phyloP scores from a whole-genome alignment of 23 tunicate genomes.

The Botrylloides violaceus region DNA sequence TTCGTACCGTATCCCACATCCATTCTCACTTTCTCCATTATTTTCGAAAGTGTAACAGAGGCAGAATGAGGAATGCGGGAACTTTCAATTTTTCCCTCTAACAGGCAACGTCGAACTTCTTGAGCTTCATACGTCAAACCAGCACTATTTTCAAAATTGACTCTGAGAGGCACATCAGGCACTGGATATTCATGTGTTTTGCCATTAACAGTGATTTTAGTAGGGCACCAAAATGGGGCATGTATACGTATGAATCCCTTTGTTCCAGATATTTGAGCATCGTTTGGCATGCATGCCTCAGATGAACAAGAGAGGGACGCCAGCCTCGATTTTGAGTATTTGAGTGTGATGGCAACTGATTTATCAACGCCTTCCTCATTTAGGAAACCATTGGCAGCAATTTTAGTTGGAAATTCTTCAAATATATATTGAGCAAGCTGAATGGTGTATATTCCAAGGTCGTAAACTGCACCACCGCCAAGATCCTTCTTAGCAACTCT shows the following conservation, averaged over 20 bases:
- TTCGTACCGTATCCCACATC: conserved; percentile 31
- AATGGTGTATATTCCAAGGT: conserved; percentile 23
- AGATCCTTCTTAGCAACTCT: conserved; percentile 4
- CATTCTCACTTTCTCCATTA: conserved; percentile 27
- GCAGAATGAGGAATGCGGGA: conserved; percentile 1
- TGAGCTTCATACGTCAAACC: conserved; percentile 71
- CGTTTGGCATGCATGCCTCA: conserved; percentile 26
- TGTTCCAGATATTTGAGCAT: conserved; percentile 50
- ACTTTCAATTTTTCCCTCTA: conserved; percentile 28
- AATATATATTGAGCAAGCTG: conserved; percentile 73
- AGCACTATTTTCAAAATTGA: conserved; percentile 43
- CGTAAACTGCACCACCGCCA: conserved; percentile 18
- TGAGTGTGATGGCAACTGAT: conserved; percentile 30
- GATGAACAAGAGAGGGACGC: conserved; percentile 52
- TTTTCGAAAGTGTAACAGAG: conserved; percentile 31
- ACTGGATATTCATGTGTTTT: not conserved
- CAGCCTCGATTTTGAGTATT: conserved; percentile 38
- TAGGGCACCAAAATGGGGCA: conserved; percentile 28
- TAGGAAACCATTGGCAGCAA: conserved; percentile 37
- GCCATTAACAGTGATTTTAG: conserved; percentile 4
- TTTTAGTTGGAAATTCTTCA: conserved; percentile 42
- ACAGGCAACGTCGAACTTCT: conserved; percentile 68
- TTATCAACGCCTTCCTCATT: conserved; percentile 65
- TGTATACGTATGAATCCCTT: conserved; percentile 68
- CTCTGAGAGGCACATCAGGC: conserved; percentile 4